These are phyloP conservation scores for Calliopum simillimum DNA, from an alignment of 2,888 invertebrate genomes.

Conservation along the genomic window DNA sequence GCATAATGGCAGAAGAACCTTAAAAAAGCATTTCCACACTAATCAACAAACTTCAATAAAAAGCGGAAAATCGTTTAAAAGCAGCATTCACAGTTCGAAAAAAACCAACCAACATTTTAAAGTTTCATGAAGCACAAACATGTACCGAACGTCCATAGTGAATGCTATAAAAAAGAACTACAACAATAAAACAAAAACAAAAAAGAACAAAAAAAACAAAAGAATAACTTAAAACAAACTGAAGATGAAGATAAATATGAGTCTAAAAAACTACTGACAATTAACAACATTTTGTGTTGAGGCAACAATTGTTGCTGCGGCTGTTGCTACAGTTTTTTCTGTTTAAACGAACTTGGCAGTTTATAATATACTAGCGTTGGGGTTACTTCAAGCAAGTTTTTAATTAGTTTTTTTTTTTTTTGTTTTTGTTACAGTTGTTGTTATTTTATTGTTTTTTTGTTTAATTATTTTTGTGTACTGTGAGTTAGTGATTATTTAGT, in stretches of 20 bases:
- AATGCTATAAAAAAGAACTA: too few relatives aligned
- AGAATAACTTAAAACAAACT: conserved; percentile 9
- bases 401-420: background rate
- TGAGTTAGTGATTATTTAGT: too few relatives aligned
- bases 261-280: conserved; percentile 37
- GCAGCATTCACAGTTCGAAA: background rate
- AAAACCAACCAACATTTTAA: conserved; percentile 6
- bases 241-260: conserved; percentile 23
- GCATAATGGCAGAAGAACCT: background rate
- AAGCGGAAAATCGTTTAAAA: conserved; percentile 6
- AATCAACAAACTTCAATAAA: conserved; percentile 46
- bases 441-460: background rate
- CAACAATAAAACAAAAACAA: background rate
- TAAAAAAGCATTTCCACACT: conserved; percentile 36
- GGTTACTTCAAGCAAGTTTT: conserved; percentile 21
- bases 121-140: too few relatives aligned
- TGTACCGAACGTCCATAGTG: too few relatives aligned
- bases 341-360: conserved; percentile 29
- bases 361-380: conserved; percentile 22
- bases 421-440: background rate
- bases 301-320: conserved; percentile 13
- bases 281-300: conserved; percentile 43
- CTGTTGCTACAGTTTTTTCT: background rate
- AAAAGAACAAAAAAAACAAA: conserved; percentile 3
- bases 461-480: too few relatives aligned